Conservation (phyloP, 1,140 invertebrate genomes). For the Zeugodacus cucurbitae region DNA sequence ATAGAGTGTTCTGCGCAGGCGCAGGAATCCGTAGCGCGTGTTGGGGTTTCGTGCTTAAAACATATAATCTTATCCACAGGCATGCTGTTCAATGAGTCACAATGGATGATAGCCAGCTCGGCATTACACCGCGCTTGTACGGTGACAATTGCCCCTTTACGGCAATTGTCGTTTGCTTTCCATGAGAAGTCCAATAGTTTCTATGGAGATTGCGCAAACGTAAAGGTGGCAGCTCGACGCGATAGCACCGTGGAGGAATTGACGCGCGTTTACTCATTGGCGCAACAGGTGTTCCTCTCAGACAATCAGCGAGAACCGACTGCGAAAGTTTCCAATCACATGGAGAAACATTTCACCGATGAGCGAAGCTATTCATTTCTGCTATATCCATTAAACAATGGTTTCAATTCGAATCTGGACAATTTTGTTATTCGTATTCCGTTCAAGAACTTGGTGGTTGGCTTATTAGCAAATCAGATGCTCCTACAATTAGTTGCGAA, state of each 20-base stretch:
- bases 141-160: conserved; percentile 83
- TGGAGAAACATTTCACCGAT: conserved; percentile 69
- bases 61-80: conserved; percentile 87
- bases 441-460: conserved; percentile 86
- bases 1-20: conserved; percentile 92
- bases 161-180: conserved; percentile 88
- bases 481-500: conserved; percentile 89
- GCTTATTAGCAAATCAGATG: conserved; percentile 90
- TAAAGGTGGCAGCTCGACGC: conserved; percentile 90
- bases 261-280: conserved; percentile 83
- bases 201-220: conserved; percentile 91
- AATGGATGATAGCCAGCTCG: conserved; percentile 86
- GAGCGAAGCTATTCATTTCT: conserved; percentile 91
- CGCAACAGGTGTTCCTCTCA: conserved; percentile 81
- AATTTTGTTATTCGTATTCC: conserved; percentile 85
- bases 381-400: conserved; percentile 82
- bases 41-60: conserved; percentile 93
- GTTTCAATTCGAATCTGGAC: conserved; percentile 79
- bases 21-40: conserved; percentile 85
- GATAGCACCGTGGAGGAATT: conserved; percentile 86
- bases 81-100: conserved; percentile 79
- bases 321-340: conserved; percentile 44
- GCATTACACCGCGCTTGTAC: conserved; percentile 84
- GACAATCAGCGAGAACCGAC: conserved; percentile 66
- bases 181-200: conserved; percentile 91